phyloP scores from a whole-genome alignment of 1,140 invertebrate species.

The Drosophila lacertosa region DNA sequence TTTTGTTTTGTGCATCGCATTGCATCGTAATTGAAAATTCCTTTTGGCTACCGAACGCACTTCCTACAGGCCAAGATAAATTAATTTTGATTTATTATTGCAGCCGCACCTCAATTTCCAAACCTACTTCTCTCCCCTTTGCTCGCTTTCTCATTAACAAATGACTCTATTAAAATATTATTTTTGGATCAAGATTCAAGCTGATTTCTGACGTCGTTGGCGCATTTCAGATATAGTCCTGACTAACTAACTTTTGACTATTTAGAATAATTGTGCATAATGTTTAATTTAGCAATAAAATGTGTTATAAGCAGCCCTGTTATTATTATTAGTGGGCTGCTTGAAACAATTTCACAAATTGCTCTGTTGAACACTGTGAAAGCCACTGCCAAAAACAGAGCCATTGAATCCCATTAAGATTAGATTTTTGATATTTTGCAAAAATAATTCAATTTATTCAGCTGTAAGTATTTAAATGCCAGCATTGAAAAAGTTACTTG shows the following conservation, averaged over 20 bases:
- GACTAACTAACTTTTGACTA: background rate
- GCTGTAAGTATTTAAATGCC: slow-evolving; percentile 8
- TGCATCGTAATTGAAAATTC: slow-evolving; percentile 69
- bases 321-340: slow-evolving; percentile 45
- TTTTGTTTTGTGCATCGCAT: slow-evolving; percentile 43
- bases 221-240: too few species aligned
- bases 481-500: background rate
- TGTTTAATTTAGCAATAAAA: slow-evolving; percentile 48
- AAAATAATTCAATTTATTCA: slow-evolving; percentile 4
- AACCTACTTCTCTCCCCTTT: too few species aligned
- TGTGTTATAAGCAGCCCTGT: slow-evolving; percentile 20
- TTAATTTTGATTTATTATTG: slow-evolving; percentile 67
- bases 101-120: slow-evolving; percentile 16
- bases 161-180: slow-evolving; percentile 29
- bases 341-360: slow-evolving; percentile 28
- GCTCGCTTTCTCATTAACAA: background rate
- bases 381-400: background rate
- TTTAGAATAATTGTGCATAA: slow-evolving; percentile 55
- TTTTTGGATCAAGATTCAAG: slow-evolving; percentile 26
- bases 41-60: slow-evolving; percentile 40
- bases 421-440: background rate
- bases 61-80: slow-evolving; percentile 43
- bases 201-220: slow-evolving; percentile 28
- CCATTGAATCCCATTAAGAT: slow-evolving; percentile 15
- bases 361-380: background rate